Base-by-base conservation (phyloP, 2,888 invertebrate species). In the Sericinus montela region DNA sequence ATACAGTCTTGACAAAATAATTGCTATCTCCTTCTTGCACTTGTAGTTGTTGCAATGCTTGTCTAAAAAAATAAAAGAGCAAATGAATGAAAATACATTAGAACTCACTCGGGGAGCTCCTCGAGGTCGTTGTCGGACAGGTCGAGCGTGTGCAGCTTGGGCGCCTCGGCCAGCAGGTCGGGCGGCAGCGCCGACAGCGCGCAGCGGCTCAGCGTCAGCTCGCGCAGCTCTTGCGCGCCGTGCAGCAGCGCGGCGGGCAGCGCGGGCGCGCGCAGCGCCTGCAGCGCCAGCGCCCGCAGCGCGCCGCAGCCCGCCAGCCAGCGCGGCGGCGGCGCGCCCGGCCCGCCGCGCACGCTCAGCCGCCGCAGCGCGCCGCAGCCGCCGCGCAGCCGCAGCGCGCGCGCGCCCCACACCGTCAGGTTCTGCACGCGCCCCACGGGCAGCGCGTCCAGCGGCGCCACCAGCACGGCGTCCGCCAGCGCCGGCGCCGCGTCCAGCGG, bases 361-460 rank as follows among this genome's bases (percentile, higher is more conserved):
- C 42, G 36, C 32, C 23, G 48, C 51, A 57, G 47, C 39, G 48
- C 46, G 8, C 28, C 46, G 50, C 56, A 57, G 11, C 37, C 37
- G 25, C 56, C 58, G 49, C n/a, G 38, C 41, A 55, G 25, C 30
- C 13, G 29, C 37, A 41, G 43, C 15, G 16, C 15, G 3, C 15
- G 34, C 36, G 42, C 50, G 30, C n/a, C 8, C 30, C 10, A 11
- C 14, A 61, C 45, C 15, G 51, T 46, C 9, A 45, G 48, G 42
- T 48, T 50, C 11, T 32, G 44, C 8, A 59, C 48, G 15, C 43
- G n/a, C 45, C 46, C 9, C 52, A 55, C 39, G 49, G 48, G 48
- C 49, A 49, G 14, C 16, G 40, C 52, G 30, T 38, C 45, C 28
- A 59, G 49, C 28, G 57, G 59, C 23, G 55, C 59, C 14, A 4